Conservation (phyloP, 2,113 vertebrate species). For the Nesoenas mayeri region DNA sequence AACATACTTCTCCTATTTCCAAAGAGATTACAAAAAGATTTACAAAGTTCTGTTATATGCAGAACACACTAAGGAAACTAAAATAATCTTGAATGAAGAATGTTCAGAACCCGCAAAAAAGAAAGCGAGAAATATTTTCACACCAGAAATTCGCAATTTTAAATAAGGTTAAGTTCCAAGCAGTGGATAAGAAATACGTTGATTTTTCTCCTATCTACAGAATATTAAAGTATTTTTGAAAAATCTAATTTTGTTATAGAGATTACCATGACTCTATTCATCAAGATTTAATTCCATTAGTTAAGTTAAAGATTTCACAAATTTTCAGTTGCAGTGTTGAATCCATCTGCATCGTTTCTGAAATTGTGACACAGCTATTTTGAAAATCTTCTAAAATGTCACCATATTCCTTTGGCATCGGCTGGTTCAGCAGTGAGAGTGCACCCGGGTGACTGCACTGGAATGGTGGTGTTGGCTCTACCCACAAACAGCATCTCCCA, state of each 20-base stretch:
- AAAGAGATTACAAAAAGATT: background rate
- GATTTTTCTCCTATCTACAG: background rate
- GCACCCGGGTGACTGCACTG: background rate
- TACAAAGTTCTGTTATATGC: background rate
- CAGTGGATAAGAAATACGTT: background rate
- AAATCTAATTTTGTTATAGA: background rate
- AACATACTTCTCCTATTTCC: background rate
- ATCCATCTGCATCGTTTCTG: background rate
- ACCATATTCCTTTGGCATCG: background rate
- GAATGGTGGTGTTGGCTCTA: background rate
- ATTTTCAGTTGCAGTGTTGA: background rate
- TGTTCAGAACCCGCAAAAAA: background rate
- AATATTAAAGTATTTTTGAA: background rate
- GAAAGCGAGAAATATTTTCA: background rate
- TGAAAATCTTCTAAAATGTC: background rate
- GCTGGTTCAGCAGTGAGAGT: background rate
- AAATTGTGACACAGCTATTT: background rate
- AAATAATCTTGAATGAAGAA: rapidly evolving
- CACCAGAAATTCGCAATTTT: background rate
- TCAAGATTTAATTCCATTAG: background rate
- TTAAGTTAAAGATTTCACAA: background rate
- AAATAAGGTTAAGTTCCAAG: background rate
- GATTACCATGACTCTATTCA: background rate
- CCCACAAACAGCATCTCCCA: background rate
- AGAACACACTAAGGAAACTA: background rate